Base-by-base conservation (phyloP, 2,888 invertebrate genomes). In the Willowsia nigromaculata region DNA sequence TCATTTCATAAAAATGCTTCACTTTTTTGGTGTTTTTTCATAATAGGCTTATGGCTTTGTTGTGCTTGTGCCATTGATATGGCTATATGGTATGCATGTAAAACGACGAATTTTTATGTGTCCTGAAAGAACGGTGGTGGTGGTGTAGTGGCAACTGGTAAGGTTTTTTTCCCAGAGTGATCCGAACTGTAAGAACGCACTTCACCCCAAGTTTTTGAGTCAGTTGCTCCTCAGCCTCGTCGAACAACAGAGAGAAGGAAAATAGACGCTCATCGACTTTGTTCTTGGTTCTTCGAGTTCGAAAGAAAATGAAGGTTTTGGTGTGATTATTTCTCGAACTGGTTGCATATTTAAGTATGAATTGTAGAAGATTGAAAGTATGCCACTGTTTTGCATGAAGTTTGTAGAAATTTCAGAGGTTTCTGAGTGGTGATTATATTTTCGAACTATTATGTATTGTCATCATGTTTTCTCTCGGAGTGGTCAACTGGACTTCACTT, bases 161-260 rank as follows among this genome's bases (percentile, higher is more conserved):
- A n/a, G 56, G 56, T 18, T 18, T 56, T 22, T 5, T 15, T 2
- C 56, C 18, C 18, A 56, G 7, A 56, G n/a, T 9, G 18, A 40
- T 47, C 30, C n/a, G 27, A 37, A 22, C 7, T 4, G 76, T 27
- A 25, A 76, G 76, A 40, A 53, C 43, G 62, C 85, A 85, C 11
- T 59, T 85, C 85, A 85, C 85, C 85, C 85, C 85, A 85, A 85
- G 18, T 18, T 59, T 56, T 56, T 56, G 33, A 78, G 37, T 85
- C 85, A 85, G 85, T 85, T 62, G 76, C 40, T 59, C 25, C 27
- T 76, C 27, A 78, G 76, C 76, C 18, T 47, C 47, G 40, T 9
- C 13, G 68, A 18, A 43, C 43, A 43, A 33, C 43, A 37, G 30
- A 59, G 15, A 15, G 56, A 33, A 1, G 53, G 3, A n/a, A 15